Evolutionary conservation across 2,797 vertebrate species (phyloP), one percentile per base, ranked within the genome.

Genomic region (Anguilla marmorata): DNA sequence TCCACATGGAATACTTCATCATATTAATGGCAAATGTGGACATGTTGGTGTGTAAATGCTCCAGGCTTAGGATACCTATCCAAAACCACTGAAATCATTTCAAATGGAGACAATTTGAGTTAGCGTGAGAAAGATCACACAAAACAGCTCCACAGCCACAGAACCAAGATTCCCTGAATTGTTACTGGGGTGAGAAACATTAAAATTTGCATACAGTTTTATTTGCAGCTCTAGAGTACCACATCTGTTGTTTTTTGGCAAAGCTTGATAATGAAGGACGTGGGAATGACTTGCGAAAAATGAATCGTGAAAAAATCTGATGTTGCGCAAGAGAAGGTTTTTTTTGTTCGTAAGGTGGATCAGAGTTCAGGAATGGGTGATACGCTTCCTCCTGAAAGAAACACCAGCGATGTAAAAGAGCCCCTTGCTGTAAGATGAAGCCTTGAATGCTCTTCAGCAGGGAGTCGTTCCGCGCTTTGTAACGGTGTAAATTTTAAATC

Each of bases 401-500:
- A 11, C 19, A 1, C 5, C 16, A 3, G 41, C 50, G 45, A 79
- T 37, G 33, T 79, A 3, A 21, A 37, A 79, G 37, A 50, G 76
- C 45, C 79, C 21, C 21, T 24, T 21, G 14, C 74, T 19, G 74
- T 45, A 19, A 19, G 37, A 33, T 16, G 14, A 79, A 79, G 37
- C 37, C 74, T 21, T 24, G 37, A 41, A 21, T 21, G 33, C 74
- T 41, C 19, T 21, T 41, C 74, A 16, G 74, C 33, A 6, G 33
- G n/a, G 33, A 79, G 3, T 79, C 74, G 14, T 79, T 21, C 74
- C 37, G 4, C 14, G 27, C 33, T 79, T 79, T 45, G 74, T 30
- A 54, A 92, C 91, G 86, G 91, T 91, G 87, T 89, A 91, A 89
- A 93, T 92, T 92, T 58, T 85, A 92, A 92, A 92, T 93, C 90